These are phyloP conservation scores for Ostrea denselamellosa DNA, from an alignment of 1,140 invertebrate genomes.

Conservation along the genomic window DNA sequence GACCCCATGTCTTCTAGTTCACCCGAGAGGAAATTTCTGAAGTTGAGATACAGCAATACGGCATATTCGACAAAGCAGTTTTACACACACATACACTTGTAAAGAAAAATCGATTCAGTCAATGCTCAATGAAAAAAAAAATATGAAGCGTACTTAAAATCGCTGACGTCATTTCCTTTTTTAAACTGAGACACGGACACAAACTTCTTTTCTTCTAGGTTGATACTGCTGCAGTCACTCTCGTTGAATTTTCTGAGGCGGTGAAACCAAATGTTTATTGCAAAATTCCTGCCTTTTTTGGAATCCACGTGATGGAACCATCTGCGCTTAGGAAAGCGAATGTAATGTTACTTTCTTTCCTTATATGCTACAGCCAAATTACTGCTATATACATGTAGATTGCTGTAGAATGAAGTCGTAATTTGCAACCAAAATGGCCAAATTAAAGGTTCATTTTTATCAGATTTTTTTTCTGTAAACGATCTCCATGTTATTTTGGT, in stretches of 20 bases:
- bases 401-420: too few relatives aligned
- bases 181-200: not conserved
- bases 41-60: not conserved
- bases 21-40: not conserved
- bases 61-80: not conserved
- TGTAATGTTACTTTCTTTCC: too few relatives aligned
- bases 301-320: constrained; percentile 79
- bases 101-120: too few relatives aligned
- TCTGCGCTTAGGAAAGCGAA: constrained; percentile 44
- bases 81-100: too few relatives aligned
- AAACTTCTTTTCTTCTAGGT: not conserved
- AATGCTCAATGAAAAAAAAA: not conserved
- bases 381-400: too few relatives aligned
- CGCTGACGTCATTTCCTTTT: not conserved
- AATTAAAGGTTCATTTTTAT: too few relatives aligned
- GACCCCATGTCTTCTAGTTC: not conserved
- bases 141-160: not conserved
- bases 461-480: too few relatives aligned
- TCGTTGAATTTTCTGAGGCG: constrained; percentile 67
- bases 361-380: too few relatives aligned
- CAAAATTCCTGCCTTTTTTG: constrained; percentile 71
- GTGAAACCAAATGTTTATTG: constrained; percentile 76
- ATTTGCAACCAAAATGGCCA: too few relatives aligned
- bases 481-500: too few relatives aligned
- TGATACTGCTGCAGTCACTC: constrained; percentile 52